Evolutionary conservation across 2,113 vertebrate species (phyloP), one percentile per base, ranked within the genome.

Genomic region (Piprites chloris): DNA sequence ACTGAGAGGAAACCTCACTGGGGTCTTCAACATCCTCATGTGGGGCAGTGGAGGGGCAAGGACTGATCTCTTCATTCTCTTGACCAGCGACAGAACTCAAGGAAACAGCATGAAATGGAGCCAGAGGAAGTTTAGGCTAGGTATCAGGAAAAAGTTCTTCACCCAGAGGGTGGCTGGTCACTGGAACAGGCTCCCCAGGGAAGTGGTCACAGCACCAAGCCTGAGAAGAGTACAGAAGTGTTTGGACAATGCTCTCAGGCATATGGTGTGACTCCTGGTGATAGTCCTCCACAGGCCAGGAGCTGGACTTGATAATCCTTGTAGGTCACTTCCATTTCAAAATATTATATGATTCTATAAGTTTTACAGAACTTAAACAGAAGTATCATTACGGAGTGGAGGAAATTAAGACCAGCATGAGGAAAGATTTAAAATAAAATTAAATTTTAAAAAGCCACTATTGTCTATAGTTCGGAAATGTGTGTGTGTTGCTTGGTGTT

Each of bases 381-480:
- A 7, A 41, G 12, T 20, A 59, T 67, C 8, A 53, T 11, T 19
- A 18, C 27, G 20, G 8, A 53, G 24, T 17, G 28, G 81, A 75
- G 2, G 12, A 58, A 80, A 55, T 4, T 0, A 0, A 8, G 19
- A 9, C 59, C 2, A 28, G 18, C 2, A 85, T 12, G 2, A 75
- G 2, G 2, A 42, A 73, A 23, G 3, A 24, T 14, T 52, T 12
- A 28, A 55, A 55, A 44, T 3, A 37, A 58, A 63, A 63, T 27
- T 15, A 27, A 50, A 27, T 26, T 17, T 8, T 17, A 41, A 50
- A 32, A 26, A 13, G 1, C 2, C 5, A 27, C 16, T 55, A 22
- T 6, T 3, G 24, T 6, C 12, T 35, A 6, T 19, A 23, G 26
- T 47, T 50, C 52, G 12, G 16, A 69, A 86, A 16, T 1, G 3